Conservation (phyloP, 2,113 vertebrate species). For the Australoheros scitulus region DNA sequence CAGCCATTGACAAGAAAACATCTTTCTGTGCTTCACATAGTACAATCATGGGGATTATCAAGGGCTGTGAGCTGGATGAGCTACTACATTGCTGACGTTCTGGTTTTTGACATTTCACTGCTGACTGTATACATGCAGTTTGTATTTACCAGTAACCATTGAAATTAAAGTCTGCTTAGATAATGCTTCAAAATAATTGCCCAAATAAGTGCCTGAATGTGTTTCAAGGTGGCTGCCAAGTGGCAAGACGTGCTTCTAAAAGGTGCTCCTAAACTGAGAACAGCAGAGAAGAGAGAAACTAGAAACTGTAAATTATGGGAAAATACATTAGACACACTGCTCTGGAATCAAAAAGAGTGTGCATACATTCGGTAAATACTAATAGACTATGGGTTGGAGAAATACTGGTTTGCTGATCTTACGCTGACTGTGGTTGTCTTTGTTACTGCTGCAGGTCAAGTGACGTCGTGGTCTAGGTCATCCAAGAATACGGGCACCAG, state of each 20-base stretch:
- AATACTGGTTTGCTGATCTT: neutral
- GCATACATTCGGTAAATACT: neutral
- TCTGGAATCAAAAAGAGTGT: neutral
- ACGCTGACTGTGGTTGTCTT: neutral
- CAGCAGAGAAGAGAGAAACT: neutral
- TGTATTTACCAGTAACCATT: neutral
- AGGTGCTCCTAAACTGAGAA: neutral
- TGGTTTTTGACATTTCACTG: neutral
- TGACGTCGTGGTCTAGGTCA: constrained; percentile 87
- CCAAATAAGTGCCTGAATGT: neutral
- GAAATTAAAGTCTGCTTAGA: neutral
- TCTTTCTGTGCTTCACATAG: neutral
- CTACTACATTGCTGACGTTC: neutral
- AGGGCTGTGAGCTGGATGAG: neutral
- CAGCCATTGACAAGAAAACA: neutral
- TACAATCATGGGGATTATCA: neutral
- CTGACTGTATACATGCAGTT: neutral
- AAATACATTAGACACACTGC: neutral
- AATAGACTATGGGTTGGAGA: neutral
- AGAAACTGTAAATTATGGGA: neutral
- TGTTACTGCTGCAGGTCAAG: constrained; percentile 83
- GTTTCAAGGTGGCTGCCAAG: neutral
- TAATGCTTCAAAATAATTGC: neutral
- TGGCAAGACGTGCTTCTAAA: too few relatives aligned
- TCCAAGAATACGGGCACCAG: constrained; percentile 87